phyloP scores from a whole-genome alignment of 1,140 invertebrate species.

The Spodoptera frugiperda region DNA sequence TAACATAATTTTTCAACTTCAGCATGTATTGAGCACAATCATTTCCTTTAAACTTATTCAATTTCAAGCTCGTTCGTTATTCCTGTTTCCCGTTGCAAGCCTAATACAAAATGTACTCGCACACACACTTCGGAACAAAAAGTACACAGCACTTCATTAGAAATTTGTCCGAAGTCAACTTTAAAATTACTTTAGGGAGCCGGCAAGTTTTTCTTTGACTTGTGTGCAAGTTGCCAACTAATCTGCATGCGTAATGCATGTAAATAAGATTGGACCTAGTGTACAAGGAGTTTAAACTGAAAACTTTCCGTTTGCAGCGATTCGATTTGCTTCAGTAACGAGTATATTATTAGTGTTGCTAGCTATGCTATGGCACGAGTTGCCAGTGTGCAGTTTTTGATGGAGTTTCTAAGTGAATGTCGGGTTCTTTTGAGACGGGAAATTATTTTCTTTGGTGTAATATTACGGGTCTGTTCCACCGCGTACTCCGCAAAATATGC shows the following conservation, averaged over 20 bases:
- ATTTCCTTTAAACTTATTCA: neutral
- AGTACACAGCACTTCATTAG: conserved; percentile 48
- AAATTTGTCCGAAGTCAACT: conserved; percentile 58
- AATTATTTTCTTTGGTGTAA: conserved; percentile 4
- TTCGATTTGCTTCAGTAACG: conserved; percentile 39
- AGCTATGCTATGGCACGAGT: neutral
- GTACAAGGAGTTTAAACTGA: conserved; percentile 33
- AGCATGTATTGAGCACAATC: neutral
- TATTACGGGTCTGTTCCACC: neutral
- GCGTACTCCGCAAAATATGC: too few species aligned
- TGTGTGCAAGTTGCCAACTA: conserved; percentile 59
- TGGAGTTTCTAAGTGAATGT: conserved; percentile 6
- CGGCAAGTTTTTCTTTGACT: conserved; percentile 65
- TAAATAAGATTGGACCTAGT: conserved; percentile 56
- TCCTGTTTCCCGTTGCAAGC: neutral
- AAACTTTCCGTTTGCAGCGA: conserved; percentile 37
- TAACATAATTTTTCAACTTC: neutral
- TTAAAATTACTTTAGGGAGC: conserved; percentile 61
- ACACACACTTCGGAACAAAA: conserved; percentile 3
- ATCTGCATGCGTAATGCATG: conserved; percentile 66
- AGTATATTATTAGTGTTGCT: conserved; percentile 32
- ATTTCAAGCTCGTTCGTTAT: neutral
- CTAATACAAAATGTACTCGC: conserved; percentile 13
- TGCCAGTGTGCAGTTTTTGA: conserved; percentile 1
- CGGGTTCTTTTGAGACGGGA: neutral